Base-by-base conservation (phyloP, 2,113 vertebrate genomes). In the Neodontobutis hainanensis region DNA sequence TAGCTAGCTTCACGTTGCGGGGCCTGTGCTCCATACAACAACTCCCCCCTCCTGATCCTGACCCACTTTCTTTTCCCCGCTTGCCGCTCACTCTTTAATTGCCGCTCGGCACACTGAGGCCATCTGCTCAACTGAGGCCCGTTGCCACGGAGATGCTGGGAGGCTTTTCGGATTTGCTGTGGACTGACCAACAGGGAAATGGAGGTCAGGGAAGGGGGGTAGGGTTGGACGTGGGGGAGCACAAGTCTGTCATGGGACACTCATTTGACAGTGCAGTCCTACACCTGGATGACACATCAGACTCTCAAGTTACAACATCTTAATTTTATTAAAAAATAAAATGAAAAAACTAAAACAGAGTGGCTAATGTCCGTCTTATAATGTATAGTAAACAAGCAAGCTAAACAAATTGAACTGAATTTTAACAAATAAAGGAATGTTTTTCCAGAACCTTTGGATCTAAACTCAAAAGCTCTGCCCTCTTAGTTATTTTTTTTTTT, bases 81-180 rank as follows among this genome's bases (percentile, higher is more conserved):
- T 80, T 78, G 64, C 57, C 69, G 81, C 85, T 90, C 78, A 82
- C 87, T 84, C 86, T 93, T 91, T 92, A 92, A 92, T 92, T 92
- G 92, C 89, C 71, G 86, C 86, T 70, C 86, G 75, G 87, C 89
- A 89, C 91, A 89, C 89, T 91, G 81, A 90, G 87, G 89, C 91
- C 91, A 93, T 94, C 92, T 94, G 92, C 91, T 93, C 86, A 46
- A 72, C 85, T 74, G 91, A 90, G 88, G 86, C 80, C 87, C 60
- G 91, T 93, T 88, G 60, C 88, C 89, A 93, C 92, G 91, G 91
- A 89, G 86, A 93, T 86, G 87, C 86, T 77, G 86, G 82, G 88
- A 92, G 91, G 92, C 92, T 92, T 92, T 92, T 89, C 84, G 89
- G 92, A 92, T 93, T 93, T 91, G 82, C 76, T 57, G 65, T 48